Conservation (phyloP, 2,797 vertebrate genomes). For the Cynodonichthys magdalenae region DNA sequence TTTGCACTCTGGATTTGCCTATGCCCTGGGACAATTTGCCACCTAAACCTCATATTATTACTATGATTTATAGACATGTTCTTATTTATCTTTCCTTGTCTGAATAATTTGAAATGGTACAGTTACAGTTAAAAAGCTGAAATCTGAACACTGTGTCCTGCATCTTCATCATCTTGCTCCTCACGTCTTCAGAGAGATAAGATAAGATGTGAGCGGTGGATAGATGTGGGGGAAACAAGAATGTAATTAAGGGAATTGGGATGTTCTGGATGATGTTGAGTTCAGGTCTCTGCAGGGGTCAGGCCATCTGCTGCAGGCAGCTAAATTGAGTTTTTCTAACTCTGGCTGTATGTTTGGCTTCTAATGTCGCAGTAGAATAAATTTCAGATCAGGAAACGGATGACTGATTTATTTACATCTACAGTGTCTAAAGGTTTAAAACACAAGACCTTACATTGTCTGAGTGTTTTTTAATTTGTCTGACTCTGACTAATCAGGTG, state of each 20-base stretch:
- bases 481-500: slow-evolving; percentile 14
- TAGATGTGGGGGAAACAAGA: slow-evolving; percentile 12
- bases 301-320: slow-evolving; percentile 26
- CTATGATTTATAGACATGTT: too few relatives aligned
- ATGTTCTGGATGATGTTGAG: slow-evolving; percentile 7
- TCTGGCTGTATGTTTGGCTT: neutral
- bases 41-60: too few relatives aligned
- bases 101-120: too few relatives aligned
- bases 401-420: neutral
- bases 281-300: slow-evolving; percentile 12
- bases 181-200: slow-evolving; percentile 3
- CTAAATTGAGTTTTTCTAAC: slow-evolving; percentile 5
- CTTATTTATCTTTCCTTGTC: too few relatives aligned
- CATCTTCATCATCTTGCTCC: neutral
- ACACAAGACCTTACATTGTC: neutral
- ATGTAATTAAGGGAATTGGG: slow-evolving; percentile 22
- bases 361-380: neutral
- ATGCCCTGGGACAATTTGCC: too few relatives aligned
- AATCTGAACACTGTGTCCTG: neutral
- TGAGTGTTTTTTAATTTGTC: neutral
- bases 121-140: neutral
- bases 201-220: neutral
- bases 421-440: neutral
- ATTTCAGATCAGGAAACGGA: neutral
- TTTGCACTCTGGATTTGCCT: too few relatives aligned